Evolutionary conservation across 30 jellyfish, hydroid and myxozoan species (phyloP).

Genomic region (Aurelia coerulea): DNA sequence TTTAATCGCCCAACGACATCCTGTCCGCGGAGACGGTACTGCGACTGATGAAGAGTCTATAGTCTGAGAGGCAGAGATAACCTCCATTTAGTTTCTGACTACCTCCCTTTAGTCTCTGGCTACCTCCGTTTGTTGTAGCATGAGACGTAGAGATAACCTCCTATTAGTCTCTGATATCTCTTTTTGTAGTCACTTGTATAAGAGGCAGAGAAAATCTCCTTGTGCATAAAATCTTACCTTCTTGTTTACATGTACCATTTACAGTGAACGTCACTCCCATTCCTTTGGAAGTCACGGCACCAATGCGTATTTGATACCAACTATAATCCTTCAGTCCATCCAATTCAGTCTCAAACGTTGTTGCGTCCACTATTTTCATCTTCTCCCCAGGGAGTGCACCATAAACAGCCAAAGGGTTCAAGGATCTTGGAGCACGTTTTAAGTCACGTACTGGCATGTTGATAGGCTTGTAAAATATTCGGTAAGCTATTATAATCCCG

Average conservation of each 20-base stretch:
- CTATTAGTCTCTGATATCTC: no score
- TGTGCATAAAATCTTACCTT: background rate
- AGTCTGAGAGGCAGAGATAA: no score
- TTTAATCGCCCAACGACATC: no score
- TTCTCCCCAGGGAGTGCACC: constrained; percentile 70
- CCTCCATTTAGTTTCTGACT: no score
- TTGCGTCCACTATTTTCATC: constrained; percentile 34
- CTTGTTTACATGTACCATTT: constrained; percentile 59
- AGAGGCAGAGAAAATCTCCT: no score
- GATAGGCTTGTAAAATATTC: constrained; percentile 57
- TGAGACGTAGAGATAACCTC: no score
- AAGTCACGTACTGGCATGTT: constrained; percentile 39
- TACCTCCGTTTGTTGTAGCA: no score
- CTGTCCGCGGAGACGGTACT: no score
- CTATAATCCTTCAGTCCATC: constrained; percentile 24
- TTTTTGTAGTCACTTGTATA: no score
- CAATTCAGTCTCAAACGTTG: constrained; percentile 33
- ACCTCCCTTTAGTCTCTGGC: no score
- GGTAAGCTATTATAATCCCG: constrained; percentile 53
- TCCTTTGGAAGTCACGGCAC: constrained; percentile 63
- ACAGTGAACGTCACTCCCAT: constrained; percentile 42
- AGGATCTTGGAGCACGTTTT: constrained; percentile 47
- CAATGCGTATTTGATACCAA: constrained; percentile 66
- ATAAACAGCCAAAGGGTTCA: constrained; percentile 16
- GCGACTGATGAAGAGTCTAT: no score